A percentile compares a stretch with the other conserved stretches of the same genome.
These are phyloP conservation scores for Pycnonotus jocosus DNA, from an alignment of 2,113 vertebrate genomes.

Conservation along the genomic window DNA sequence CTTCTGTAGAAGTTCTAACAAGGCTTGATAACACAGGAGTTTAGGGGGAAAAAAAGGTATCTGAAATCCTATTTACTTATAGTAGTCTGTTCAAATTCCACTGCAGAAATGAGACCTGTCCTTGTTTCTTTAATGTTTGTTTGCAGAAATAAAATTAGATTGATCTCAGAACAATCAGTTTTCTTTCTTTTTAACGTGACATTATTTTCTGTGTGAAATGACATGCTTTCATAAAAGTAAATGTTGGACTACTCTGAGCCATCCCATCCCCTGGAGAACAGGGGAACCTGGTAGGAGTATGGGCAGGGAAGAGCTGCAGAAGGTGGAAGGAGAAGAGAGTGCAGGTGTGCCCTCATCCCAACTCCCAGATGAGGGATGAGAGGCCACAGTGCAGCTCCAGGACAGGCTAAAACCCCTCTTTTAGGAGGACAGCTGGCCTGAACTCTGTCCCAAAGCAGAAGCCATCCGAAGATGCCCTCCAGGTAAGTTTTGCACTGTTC, in stretches of 20 bases:
- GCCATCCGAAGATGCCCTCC: neutral
- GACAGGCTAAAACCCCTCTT: neutral
- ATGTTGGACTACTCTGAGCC: neutral
- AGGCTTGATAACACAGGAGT: neutral
- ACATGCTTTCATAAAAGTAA: neutral
- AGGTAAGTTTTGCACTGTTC: neutral
- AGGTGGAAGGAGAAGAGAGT: neutral
- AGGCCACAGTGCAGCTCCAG: neutral
- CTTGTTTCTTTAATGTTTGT: neutral
- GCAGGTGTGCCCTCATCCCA: no score
- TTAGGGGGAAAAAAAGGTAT: neutral
- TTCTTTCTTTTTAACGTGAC: neutral
- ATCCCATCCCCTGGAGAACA: neutral
- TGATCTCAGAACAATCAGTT: neutral
- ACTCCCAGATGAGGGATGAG: neutral
- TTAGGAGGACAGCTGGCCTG: neutral
- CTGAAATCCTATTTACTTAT: neutral
- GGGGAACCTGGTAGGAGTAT: accelerated
- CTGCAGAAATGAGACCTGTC: neutral
- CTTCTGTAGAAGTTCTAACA: neutral
- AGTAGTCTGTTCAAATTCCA: neutral
- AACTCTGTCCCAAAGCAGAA: neutral
- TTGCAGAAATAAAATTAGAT: neutral
- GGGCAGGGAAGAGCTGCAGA: neutral
- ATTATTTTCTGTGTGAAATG: neutral